Percentiles rank a stretch among this genome's conserved stretches.
Evolutionary conservation across 2,113 vertebrate species (phyloP).

Genomic region (Fukomys damarensis): DNA sequence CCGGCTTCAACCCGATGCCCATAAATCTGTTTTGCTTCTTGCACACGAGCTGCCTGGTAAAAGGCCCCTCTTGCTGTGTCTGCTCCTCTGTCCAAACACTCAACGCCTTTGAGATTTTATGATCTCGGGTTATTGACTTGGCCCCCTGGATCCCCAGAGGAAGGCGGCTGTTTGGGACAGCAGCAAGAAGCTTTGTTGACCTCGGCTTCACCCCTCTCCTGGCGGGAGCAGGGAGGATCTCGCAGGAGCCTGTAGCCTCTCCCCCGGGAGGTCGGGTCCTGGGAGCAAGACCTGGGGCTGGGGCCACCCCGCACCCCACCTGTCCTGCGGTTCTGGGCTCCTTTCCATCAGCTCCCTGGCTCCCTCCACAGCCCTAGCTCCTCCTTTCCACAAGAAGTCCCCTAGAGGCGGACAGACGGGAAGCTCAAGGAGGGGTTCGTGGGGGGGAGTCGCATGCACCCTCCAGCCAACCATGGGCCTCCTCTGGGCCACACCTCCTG

Average conservation of each 20-base stretch:
- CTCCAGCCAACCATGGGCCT: not conserved
- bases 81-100: conserved; percentile 66
- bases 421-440: not conserved
- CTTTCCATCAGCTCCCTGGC: not conserved
- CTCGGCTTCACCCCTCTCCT: conserved; percentile 66
- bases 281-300: not conserved
- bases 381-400: not conserved
- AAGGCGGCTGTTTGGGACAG: conserved; percentile 62
- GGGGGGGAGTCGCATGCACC: fast-evolving
- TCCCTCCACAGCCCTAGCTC: not conserved
- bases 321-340: not conserved
- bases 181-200: conserved; percentile 44
- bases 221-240: not conserved
- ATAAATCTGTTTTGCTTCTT: conserved; percentile 76
- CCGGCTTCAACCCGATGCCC: conserved; percentile 53
- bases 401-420: not conserved
- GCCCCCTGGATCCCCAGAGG: conserved; percentile 64
- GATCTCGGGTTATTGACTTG: conserved; percentile 77
- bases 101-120: conserved; percentile 77
- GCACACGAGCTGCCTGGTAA: conserved; percentile 72
- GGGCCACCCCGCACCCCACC: not conserved
- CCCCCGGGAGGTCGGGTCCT: not conserved
- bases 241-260: not conserved
- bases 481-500: not conserved
- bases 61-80: conserved; percentile 60